A percentile compares a stretch with the other conserved stretches of the same genome.
phyloP scores from a whole-genome alignment of 2,888 invertebrate species.

The Flexamia atlantica region DNA sequence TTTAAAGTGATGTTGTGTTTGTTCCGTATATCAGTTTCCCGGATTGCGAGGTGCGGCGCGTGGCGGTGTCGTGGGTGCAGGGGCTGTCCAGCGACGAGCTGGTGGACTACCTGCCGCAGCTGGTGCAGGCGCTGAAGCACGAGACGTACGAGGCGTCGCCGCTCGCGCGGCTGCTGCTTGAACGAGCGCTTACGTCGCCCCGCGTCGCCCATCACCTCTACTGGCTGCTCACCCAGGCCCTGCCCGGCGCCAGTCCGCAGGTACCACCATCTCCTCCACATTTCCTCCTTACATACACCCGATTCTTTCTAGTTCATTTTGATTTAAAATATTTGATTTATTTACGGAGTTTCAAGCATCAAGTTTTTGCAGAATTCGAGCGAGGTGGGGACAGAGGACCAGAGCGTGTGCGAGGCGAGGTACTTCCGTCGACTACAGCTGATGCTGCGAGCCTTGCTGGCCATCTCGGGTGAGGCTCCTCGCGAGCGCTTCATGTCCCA shows the following conservation, averaged over 20 bases:
- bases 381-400: constrained; percentile 76
- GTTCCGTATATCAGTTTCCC: too few relatives aligned
- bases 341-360: too few relatives aligned
- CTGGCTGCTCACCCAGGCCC: constrained; percentile 92
- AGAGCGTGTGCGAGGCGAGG: constrained; percentile 83
- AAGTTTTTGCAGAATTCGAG: constrained; percentile 74
- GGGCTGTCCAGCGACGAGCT: constrained; percentile 91
- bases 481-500: constrained; percentile 89
- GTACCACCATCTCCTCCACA: constrained; percentile 76
- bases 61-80: constrained; percentile 90
- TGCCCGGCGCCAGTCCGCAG: constrained; percentile 90
- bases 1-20: too few relatives aligned
- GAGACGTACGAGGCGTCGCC: constrained; percentile 95
- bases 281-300: too few relatives aligned
- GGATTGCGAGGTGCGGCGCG: constrained; percentile 90
- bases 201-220: constrained; percentile 96
- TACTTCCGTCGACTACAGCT: constrained; percentile 88
- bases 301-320: too few relatives aligned
- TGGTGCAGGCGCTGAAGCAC: constrained; percentile 93
- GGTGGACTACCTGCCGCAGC: constrained; percentile 94
- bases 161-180: constrained; percentile 88
- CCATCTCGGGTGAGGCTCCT: constrained; percentile 90
- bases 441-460: constrained; percentile 91
- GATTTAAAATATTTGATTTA: too few relatives aligned
- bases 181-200: constrained; percentile 90